Evolutionary conservation across 2,888 invertebrate species (phyloP).

Genomic region (Eugnorisma glareosa): DNA sequence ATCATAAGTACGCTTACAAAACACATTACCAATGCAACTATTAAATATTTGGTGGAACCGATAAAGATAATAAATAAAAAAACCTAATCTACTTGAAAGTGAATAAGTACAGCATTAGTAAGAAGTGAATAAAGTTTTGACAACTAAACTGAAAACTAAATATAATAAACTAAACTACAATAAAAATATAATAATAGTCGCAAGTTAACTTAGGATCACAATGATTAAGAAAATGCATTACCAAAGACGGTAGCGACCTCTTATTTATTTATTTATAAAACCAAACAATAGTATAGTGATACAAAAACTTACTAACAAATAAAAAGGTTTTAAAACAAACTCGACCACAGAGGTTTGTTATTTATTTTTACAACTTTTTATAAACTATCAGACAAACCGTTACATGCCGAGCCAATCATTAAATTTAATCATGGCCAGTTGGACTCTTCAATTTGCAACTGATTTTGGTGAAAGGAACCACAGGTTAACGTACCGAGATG

Average conservation of each 20-base stretch:
- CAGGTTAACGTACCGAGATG: slow-evolving; percentile 71
- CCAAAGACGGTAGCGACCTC: not conserved
- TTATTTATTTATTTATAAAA: no score
- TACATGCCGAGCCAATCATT: slow-evolving; percentile 69
- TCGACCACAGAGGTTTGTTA: slow-evolving; percentile 38
- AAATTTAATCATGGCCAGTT: slow-evolving; percentile 72
- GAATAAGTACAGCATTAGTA: not conserved
- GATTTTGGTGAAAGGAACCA: slow-evolving; percentile 77
- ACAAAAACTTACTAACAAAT: slow-evolving; percentile 30
- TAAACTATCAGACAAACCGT: slow-evolving; percentile 57
- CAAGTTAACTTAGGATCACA: not conserved
- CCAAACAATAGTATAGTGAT: slow-evolving; percentile 4
- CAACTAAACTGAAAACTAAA: not conserved
- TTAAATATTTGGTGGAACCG: not conserved
- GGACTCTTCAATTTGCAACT: slow-evolving; percentile 71
- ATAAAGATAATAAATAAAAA: not conserved
- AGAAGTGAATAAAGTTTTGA: not conserved
- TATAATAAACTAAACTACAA: not conserved
- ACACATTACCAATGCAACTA: slow-evolving; percentile 1
- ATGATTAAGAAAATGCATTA: slow-evolving; percentile 5
- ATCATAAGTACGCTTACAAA: slow-evolving; percentile 1
- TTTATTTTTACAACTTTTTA: slow-evolving; percentile 57
- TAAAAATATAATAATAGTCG: not conserved
- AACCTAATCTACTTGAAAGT: not conserved
- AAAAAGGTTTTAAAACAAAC: slow-evolving; percentile 47